These are phyloP conservation scores for Cladorhizidae sp. DNA, from an alignment of 37 sponge, comb jelly and placozoan species.

Conservation along the genomic window DNA sequence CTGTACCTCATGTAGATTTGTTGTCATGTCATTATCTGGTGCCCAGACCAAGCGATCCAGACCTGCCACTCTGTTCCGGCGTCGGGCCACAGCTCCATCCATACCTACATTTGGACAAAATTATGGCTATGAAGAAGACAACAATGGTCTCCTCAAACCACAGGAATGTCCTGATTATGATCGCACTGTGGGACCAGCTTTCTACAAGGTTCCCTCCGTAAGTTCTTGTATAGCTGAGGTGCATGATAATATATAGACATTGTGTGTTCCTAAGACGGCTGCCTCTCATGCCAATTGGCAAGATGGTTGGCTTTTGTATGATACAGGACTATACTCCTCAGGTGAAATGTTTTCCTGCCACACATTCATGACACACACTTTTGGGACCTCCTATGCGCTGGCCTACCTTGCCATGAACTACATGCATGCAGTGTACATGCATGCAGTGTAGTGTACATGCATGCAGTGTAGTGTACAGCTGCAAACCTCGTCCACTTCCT, in stretches of 20 bases:
- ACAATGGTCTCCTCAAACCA: conserved; percentile 68
- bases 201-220: conserved; percentile 75
- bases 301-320: background rate
- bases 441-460: too few relatives aligned
- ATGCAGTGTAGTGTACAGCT: too few relatives aligned
- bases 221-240: too few relatives aligned
- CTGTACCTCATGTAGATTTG: background rate
- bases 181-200: conserved; percentile 92
- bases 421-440: too few relatives aligned
- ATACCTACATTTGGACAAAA: conserved; percentile 85
- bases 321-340: background rate
- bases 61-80: conserved; percentile 57
- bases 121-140: conserved; percentile 89
- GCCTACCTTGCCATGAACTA: too few relatives aligned
- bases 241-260: too few relatives aligned
- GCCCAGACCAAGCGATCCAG: too few relatives aligned
- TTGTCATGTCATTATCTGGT: background rate
- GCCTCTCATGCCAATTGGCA: background rate
- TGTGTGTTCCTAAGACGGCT: too few relatives aligned
- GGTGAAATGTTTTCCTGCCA: background rate
- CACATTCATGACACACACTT: too few relatives aligned
- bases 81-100: conserved; percentile 87
- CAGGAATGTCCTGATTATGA: conserved; percentile 74
- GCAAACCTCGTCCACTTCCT: too few relatives aligned
- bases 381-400: too few relatives aligned